phyloP scores from a whole-genome alignment of 2,888 invertebrate genomes.

The Euzophera pinguis region DNA sequence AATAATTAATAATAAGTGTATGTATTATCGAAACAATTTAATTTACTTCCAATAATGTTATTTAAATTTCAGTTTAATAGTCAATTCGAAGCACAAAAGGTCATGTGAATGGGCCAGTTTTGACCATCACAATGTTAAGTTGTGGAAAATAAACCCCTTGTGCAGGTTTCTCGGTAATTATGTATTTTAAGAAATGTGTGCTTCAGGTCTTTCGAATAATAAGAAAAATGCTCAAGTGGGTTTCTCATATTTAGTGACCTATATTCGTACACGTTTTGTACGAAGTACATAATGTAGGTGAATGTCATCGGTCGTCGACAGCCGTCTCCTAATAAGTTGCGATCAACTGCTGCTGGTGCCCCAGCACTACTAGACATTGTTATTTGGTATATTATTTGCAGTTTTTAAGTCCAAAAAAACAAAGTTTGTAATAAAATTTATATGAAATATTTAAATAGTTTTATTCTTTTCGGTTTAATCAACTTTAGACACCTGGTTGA shows the following conservation, averaged over 20 bases:
- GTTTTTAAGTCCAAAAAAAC: constrained; percentile 66
- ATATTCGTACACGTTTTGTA: constrained; percentile 9
- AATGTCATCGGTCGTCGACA: constrained; percentile 27
- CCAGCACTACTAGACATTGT: constrained; percentile 60
- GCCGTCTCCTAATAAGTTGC: constrained; percentile 55
- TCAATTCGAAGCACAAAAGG: constrained; percentile 19
- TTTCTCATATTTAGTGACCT: neutral
- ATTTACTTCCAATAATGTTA: constrained; percentile 30
- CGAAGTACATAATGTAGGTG: constrained; percentile 3
- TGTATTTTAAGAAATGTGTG: neutral
- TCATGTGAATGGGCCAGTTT: neutral
- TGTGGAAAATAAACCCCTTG: neutral
- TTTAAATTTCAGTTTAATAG: constrained; percentile 17
- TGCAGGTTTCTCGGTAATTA: neutral
- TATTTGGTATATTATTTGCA: constrained; percentile 73
- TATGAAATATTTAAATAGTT: constrained; percentile 55
- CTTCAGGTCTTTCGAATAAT: neutral
- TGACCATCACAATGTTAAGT: neutral
- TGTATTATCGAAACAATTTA: constrained; percentile 27
- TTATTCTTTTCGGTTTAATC: constrained; percentile 38
- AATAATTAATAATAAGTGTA: constrained; percentile 16
- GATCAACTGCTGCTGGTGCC: constrained; percentile 53
- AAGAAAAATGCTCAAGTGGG: constrained; percentile 1
- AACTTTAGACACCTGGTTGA: no score
- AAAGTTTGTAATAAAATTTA: constrained; percentile 78